These are phyloP conservation scores for Sabellastarte sp. DNA, from an alignment of 2,888 invertebrate species.

Conservation along the genomic window DNA sequence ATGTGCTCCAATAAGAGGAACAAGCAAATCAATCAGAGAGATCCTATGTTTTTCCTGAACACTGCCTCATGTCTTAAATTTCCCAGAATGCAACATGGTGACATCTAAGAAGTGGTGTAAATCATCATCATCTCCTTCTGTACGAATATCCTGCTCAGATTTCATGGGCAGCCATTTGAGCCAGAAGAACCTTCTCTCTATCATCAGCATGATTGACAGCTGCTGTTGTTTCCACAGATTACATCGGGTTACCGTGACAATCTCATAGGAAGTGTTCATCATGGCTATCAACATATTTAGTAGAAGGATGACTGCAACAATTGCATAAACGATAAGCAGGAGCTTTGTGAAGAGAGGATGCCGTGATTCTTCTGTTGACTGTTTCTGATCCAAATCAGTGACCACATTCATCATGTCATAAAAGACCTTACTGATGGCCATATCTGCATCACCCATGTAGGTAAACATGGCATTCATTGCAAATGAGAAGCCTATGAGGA, in stretches of 20 bases:
- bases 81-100: slow-evolving; percentile 23
- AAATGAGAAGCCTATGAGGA: slow-evolving; percentile 31
- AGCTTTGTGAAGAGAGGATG: slow-evolving; percentile 24
- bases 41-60: slow-evolving; percentile 3
- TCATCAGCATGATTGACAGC: slow-evolving; percentile 30
- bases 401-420: slow-evolving; percentile 35
- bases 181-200: slow-evolving; percentile 32
- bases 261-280: slow-evolving; percentile 17
- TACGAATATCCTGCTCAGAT: slow-evolving; percentile 27
- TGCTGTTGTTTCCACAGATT: slow-evolving; percentile 32
- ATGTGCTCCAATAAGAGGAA: not conserved
- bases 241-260: slow-evolving; percentile 9
- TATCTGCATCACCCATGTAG: slow-evolving; percentile 15
- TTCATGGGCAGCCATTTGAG: slow-evolving; percentile 23
- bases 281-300: slow-evolving; percentile 36
- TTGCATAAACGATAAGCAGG: slow-evolving; percentile 32
- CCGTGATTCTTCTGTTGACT: slow-evolving; percentile 20
- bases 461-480: slow-evolving; percentile 31
- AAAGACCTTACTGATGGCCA: slow-evolving; percentile 25
- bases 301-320: slow-evolving; percentile 31
- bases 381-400: slow-evolving; percentile 31
- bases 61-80: slow-evolving; percentile 27
- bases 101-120: slow-evolving; percentile 26
- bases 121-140: slow-evolving; percentile 11
- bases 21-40: not conserved